A percentile compares a stretch with the other conserved stretches of the same genome.
phyloP scores from a whole-genome alignment of 2,888 invertebrate species.

The Perithous albicinctus region DNA sequence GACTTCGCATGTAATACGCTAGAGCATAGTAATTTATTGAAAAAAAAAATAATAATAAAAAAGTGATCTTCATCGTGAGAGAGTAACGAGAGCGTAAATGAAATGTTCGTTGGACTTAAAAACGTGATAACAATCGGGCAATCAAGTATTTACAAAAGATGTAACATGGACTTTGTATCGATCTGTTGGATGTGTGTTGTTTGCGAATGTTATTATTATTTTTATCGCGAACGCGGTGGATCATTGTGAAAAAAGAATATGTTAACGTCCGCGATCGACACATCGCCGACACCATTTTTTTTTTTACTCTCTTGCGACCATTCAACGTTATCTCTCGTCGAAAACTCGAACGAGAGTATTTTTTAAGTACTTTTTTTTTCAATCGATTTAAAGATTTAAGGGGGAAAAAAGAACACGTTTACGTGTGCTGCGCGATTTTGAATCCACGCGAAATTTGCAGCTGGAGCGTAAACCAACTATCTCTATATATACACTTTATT shows the following conservation, averaged over 20 bases:
- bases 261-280: constrained; percentile 27
- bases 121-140: constrained; percentile 82
- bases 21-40: constrained; percentile 83
- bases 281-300: constrained; percentile 38
- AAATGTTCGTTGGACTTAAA: constrained; percentile 72
- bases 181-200: constrained; percentile 8
- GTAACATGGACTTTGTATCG: constrained; percentile 12
- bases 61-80: constrained; percentile 74
- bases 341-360: constrained; percentile 30
- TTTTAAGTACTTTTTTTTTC: constrained; percentile 23
- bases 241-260: constrained; percentile 34
- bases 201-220: constrained; percentile 27
- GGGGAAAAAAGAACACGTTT: constrained; percentile 13
- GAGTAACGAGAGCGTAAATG: constrained; percentile 61
- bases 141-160: constrained; percentile 78
- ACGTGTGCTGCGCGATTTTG: constrained; percentile 18
- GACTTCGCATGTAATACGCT: constrained; percentile 78
- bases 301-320: constrained; percentile 51
- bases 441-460: constrained; percentile 24
- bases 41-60: too few relatives aligned
- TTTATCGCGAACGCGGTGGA: constrained; percentile 9
- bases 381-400: constrained; percentile 1
- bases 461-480: constrained; percentile 32
- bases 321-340: constrained; percentile 15
- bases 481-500: constrained; percentile 40